Conservation (phyloP, 2,113 vertebrate species). For the Xenopus laevis region DNA sequence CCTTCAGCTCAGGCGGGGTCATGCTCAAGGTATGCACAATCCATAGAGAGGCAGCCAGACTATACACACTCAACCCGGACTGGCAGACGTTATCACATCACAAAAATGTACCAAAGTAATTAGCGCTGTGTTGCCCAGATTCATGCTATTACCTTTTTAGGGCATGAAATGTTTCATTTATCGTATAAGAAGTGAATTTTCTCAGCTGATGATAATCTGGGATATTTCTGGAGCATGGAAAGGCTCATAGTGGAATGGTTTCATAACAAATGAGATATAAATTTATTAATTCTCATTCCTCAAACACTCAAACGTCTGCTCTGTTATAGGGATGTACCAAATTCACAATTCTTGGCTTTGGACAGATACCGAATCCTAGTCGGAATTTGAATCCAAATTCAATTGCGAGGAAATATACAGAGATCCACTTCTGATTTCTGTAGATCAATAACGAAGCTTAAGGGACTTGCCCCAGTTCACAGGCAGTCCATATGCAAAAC, state of each 20-base stretch:
- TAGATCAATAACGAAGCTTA: too few relatives aligned
- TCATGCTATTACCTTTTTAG: conserved; percentile 37
- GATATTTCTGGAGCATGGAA: conserved; percentile 29
- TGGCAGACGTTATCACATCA: conserved; percentile 13
- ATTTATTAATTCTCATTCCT: conserved; percentile 7
- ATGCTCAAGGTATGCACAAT: conserved; percentile 16
- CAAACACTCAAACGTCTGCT: too few relatives aligned
- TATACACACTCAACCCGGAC: conserved; percentile 28
- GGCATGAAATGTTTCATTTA: conserved; percentile 15
- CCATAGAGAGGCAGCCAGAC: conserved; percentile 19
- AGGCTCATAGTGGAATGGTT: conserved; percentile 23
- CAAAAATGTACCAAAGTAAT: conserved; percentile 22
- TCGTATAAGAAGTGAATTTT: background rate
- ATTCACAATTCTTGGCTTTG: too few relatives aligned
- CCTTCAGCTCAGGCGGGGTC: too few relatives aligned
- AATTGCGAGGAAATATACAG: too few relatives aligned
- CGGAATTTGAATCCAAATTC: too few relatives aligned
- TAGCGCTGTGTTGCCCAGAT: conserved; percentile 2
- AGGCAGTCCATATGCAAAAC: too few relatives aligned
- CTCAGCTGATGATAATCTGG: conserved; percentile 18
- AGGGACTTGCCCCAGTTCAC: too few relatives aligned
- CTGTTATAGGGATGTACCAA: too few relatives aligned
- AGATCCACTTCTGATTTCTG: too few relatives aligned
- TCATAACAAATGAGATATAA: conserved; percentile 19
- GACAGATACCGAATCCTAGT: too few relatives aligned